Evolutionary conservation across 2,113 vertebrate genomes (phyloP).

Genomic region (Cyprinodon variegatus): DNA sequence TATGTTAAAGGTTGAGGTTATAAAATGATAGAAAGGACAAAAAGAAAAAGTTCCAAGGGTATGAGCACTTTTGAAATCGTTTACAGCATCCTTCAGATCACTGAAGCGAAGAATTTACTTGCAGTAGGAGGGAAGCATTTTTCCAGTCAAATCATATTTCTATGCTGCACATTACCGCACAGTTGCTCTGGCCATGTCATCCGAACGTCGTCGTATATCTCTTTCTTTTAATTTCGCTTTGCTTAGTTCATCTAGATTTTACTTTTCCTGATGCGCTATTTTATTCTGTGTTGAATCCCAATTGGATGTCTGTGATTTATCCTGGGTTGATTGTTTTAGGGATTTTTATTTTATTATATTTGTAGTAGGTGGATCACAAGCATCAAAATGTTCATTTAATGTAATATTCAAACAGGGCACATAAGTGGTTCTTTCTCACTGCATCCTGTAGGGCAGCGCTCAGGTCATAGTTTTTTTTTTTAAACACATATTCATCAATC

Average conservation of each 20-base stretch:
- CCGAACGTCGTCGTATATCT: conserved; percentile 18
- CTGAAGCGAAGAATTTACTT: conserved; percentile 12
- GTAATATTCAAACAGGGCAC: conserved; percentile 48
- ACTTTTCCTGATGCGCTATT: conserved; percentile 41
- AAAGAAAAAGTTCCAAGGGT: background rate
- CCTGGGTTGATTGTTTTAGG: conserved; percentile 35
- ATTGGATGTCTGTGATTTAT: conserved; percentile 47
- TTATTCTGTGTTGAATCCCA: conserved; percentile 54
- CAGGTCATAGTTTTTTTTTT: conserved; percentile 44
- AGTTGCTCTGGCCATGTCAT: conserved; percentile 34
- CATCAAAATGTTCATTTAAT: conserved; percentile 35
- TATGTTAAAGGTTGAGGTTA: background rate
- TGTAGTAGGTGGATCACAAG: conserved; percentile 33
- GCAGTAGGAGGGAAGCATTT: conserved; percentile 7
- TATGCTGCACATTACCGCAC: conserved; percentile 24
- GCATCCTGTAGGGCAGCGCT: conserved; percentile 67
- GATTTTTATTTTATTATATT: background rate
- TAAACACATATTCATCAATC: conserved; percentile 33
- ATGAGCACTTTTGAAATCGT: background rate
- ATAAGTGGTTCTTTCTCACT: conserved; percentile 74
- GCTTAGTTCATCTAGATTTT: conserved; percentile 35
- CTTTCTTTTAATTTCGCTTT: conserved; percentile 16
- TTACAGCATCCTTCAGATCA: conserved; percentile 21
- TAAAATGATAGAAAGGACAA: background rate
- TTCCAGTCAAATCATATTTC: conserved; percentile 7